Evolutionary conservation across 2,888 invertebrate species (phyloP).

Genomic region (Dynastes tityus): DNA sequence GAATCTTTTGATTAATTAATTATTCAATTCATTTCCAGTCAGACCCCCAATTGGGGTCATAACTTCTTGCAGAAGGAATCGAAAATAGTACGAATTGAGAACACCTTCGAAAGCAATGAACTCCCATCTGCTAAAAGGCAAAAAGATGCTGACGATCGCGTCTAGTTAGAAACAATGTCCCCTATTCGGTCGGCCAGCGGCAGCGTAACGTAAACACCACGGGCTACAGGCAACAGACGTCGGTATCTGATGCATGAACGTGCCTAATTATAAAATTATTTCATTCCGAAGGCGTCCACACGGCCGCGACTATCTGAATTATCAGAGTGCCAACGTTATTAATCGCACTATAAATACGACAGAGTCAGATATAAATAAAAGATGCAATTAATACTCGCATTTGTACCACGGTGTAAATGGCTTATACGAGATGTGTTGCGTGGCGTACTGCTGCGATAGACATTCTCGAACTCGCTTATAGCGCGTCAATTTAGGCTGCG

Average conservation of each 20-base stretch:
- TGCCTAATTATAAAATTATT: conserved; percentile 39
- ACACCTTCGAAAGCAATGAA: conserved; percentile 18
- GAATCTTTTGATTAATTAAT: too few relatives aligned
- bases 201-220: conserved; percentile 9
- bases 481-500: too few relatives aligned
- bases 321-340: conserved; percentile 37
- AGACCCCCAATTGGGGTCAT: too few relatives aligned
- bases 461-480: too few relatives aligned
- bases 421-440: not conserved
- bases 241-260: conserved; percentile 32
- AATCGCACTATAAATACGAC: conserved; percentile 37
- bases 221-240: conserved; percentile 12
- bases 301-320: conserved; percentile 31
- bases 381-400: conserved; percentile 25
- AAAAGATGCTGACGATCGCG: conserved; percentile 32
- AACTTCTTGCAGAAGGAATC: too few relatives aligned
- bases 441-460: not conserved
- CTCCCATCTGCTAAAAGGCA: not conserved
- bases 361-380: conserved; percentile 35
- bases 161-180: conserved; percentile 15
- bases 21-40: too few relatives aligned
- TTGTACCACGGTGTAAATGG: conserved; percentile 7
- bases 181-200: conserved; percentile 7
- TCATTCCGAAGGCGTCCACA: conserved; percentile 32
- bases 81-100: not conserved